Evolutionary conservation across 2,797 vertebrate genomes (phyloP), one percentile per base, ranked within the genome.

Genomic region (Todus mexicanus): DNA sequence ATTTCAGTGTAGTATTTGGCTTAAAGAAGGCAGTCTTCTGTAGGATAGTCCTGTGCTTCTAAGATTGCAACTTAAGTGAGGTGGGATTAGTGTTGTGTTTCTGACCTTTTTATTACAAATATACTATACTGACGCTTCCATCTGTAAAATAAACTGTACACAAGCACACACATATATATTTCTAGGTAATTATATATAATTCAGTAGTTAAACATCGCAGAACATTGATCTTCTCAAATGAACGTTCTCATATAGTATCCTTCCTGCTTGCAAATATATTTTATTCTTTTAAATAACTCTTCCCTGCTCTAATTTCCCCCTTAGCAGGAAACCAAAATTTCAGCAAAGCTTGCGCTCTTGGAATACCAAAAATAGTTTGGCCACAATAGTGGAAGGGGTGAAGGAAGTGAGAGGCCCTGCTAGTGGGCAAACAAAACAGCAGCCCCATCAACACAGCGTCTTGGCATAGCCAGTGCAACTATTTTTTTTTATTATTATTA

Each of bases 361-460:
- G 71, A 94, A 95, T 94, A 89, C 91, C 89, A 93, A 93, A 94
- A 94, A 92, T 93, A 94, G 92, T 88, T 93, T 84, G 80, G 70
- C 89, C 87, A 85, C 75, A 81, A 31, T 73, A 89, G 77, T 91
- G 68, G 89, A 96, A 94, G 82, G 84, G 91, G 87, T 90, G 63
- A 92, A 94, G 90, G 94, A 96, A 95, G 77, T 66, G 74, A 94
- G 88, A 83, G 86, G 74, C 76, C 81, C 75, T 85, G 47, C 63
- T 83, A 57, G 63, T 56, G 60, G 81, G 80, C 94, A 96, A 90
- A 75, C 29, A 40, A 48, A 82, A 63, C 12, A 1, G 68, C 85
- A 84, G 43, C 53, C 84, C 53, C 27, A 61, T 29, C 60, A 91
- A 80, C 53, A 69, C 29, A 16, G 48, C 2, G 9, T 64, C 72